Evolutionary conservation across 2,113 vertebrate genomes (phyloP), one percentile per base, ranked within the genome.

Genomic region (Ammodramus savannarum): DNA sequence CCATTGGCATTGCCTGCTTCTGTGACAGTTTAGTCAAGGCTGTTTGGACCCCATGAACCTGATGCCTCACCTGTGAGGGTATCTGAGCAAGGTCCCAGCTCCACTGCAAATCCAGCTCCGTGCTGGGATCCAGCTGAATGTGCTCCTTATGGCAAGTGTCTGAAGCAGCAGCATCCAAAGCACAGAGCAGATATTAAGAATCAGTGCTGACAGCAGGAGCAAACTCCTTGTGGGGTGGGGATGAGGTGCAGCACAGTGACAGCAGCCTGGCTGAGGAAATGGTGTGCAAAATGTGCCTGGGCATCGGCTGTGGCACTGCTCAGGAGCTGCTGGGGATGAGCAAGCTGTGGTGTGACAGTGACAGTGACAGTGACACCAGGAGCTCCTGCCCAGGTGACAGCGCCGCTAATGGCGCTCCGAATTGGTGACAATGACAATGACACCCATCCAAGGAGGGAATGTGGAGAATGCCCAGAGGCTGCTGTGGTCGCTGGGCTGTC

Each of bases 321-420:
- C 75, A 21, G 1, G 1, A 43, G 76, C 78, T 80, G 81, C 75
- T 74, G 8, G 4, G 67, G 51, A 10, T 34, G 81, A 80, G 77
- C 20, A 14, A 25, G 58, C 93, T 49, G 55, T 55, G 77, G 36
- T 3, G 15, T 90, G 87, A 34, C 76, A 25, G 31, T 6, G 48
- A 20, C 43, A 46, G 15, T 90, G 87, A 34, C 79, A 25, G 32
- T 7, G 71, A 43, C 90, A 39, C 43, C 1, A 5, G 1, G 20
- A 58, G 68, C 52, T 29, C 58, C 27, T 20, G 39, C 36, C 7
- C 43, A 32, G 34, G 82, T 80, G 94, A 78, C 66, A 65, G 48
- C 4, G 7, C 49, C 1, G 2, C 21, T 84, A 73, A 65, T 44
- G 73, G 61, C 10, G 10, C 23, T 5, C 52, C 0, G 0, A 52